Conservation (phyloP, 2,797 vertebrate species). For the Oryzias sinensis region DNA sequence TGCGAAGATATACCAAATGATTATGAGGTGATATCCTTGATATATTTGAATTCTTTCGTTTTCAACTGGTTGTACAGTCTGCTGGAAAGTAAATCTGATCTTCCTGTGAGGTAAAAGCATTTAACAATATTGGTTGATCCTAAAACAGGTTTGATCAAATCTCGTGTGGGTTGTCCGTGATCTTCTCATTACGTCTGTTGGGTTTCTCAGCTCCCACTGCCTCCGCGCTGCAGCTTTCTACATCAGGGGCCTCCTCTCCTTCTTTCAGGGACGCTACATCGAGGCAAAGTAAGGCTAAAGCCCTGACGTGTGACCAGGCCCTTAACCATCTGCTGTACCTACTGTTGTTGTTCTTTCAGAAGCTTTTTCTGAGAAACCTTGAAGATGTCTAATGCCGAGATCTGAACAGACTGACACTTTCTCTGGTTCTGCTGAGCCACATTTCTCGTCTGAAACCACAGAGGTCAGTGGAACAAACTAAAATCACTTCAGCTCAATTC, state of each 20-base stretch:
- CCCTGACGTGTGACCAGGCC: slow-evolving; percentile 9
- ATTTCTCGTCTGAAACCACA: slow-evolving; percentile 99
- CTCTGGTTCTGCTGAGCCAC: slow-evolving; percentile 94
- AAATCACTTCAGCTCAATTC: neutral
- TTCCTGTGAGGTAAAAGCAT: no score
- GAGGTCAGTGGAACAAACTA: slow-evolving; percentile 76
- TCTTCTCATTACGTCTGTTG: slow-evolving; percentile 6
- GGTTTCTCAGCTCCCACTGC: slow-evolving; percentile 84
- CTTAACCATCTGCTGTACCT: no score
- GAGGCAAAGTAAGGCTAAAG: slow-evolving; percentile 87
- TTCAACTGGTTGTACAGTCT: no score
- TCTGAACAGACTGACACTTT: slow-evolving; percentile 96
- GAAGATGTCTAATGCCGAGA: slow-evolving; percentile 99
- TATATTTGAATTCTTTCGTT: no score
- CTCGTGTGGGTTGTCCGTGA: no score
- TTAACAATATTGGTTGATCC: no score
- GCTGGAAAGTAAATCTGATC: no score
- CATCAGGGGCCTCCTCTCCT: slow-evolving; percentile 95
- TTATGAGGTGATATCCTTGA: no score
- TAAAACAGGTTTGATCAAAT: no score
- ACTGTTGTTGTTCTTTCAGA: slow-evolving; percentile 64
- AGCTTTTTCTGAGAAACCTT: slow-evolving; percentile 93
- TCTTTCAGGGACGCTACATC: slow-evolving; percentile 98
- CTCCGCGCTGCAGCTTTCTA: slow-evolving; percentile 96
- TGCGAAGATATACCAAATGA: no score